These are phyloP conservation scores for Xestia sexstrigata DNA, from an alignment of 2,888 invertebrate species.

Conservation along the genomic window DNA sequence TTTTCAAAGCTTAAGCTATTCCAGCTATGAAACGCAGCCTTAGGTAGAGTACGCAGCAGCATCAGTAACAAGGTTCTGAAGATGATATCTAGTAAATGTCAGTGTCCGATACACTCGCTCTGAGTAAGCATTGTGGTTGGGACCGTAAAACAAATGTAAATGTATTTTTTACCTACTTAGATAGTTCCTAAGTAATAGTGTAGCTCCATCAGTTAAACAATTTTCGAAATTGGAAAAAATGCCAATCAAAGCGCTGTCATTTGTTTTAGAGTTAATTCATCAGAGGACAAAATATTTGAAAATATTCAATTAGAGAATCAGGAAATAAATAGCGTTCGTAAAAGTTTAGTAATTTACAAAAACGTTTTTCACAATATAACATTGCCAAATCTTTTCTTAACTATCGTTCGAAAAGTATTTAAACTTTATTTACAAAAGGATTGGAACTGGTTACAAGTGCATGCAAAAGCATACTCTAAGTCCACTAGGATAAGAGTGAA, in stretches of 20 bases:
- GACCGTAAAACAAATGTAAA: background rate
- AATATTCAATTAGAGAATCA: background rate
- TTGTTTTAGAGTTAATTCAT: conserved; percentile 4
- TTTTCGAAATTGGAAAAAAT: too few relatives aligned
- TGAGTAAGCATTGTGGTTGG: background rate
- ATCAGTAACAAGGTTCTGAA: too few relatives aligned
- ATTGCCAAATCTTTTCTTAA: background rate
- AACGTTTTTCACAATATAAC: conserved; percentile 1
- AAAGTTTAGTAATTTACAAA: conserved; percentile 1
- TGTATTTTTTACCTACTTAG: background rate
- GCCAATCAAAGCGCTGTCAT: background rate
- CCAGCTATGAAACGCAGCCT: too few relatives aligned
- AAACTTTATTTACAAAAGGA: background rate
- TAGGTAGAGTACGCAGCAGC: too few relatives aligned
- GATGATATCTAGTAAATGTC: too few relatives aligned
- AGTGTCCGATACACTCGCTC: too few relatives aligned
- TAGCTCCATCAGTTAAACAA: too few relatives aligned
- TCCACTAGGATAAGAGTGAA: conserved; percentile 10
- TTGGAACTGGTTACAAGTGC: conserved; percentile 3
- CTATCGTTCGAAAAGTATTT: background rate
- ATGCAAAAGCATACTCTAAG: conserved; percentile 24
- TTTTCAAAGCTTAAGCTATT: too few relatives aligned
- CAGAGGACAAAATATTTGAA: background rate
- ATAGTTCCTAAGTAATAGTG: too few relatives aligned
- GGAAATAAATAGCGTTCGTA: background rate